Conservation (phyloP, 2,888 invertebrate species). For the Synergus japonicus region DNA sequence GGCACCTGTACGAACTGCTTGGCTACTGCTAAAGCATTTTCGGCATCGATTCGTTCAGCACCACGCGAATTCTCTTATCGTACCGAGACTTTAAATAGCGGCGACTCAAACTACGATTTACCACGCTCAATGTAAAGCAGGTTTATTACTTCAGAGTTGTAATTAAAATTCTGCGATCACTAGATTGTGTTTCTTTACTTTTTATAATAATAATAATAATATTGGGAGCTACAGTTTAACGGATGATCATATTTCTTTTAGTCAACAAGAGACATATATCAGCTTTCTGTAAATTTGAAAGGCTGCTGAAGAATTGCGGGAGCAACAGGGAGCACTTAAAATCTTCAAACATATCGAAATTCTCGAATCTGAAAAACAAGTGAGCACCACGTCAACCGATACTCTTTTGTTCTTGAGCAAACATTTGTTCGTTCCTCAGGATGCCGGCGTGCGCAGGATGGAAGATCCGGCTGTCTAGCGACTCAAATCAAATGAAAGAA, state of each 20-base stretch:
- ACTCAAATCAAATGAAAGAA: constrained; percentile 29
- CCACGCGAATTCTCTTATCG: constrained; percentile 32
- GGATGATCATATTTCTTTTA: not conserved
- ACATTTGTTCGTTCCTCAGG: constrained; percentile 64
- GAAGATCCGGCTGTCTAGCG: constrained; percentile 52
- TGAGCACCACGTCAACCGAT: constrained; percentile 64
- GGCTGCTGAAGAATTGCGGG: not conserved
- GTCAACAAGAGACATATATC: not conserved
- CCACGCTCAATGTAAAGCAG: constrained; percentile 5
- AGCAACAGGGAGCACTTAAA: constrained; percentile 59
- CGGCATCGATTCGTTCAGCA: constrained; percentile 26
- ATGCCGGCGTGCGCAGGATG: constrained; percentile 40
- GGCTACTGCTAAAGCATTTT: constrained; percentile 21
- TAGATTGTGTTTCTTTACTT: not conserved
- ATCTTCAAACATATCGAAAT: constrained; percentile 71
- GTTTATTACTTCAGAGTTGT: constrained; percentile 1
- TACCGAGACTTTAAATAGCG: not conserved
- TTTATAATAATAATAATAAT: not conserved
- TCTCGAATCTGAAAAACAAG: constrained; percentile 63
- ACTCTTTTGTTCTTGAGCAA: constrained; percentile 69
- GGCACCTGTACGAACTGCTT: constrained; percentile 54
- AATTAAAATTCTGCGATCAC: constrained; percentile 14
- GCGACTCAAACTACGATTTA: not conserved
- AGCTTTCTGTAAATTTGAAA: not conserved
- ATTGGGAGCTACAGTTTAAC: not conserved